Conservation (phyloP, 2,113 vertebrate genomes). For the Scatophagus argus region DNA sequence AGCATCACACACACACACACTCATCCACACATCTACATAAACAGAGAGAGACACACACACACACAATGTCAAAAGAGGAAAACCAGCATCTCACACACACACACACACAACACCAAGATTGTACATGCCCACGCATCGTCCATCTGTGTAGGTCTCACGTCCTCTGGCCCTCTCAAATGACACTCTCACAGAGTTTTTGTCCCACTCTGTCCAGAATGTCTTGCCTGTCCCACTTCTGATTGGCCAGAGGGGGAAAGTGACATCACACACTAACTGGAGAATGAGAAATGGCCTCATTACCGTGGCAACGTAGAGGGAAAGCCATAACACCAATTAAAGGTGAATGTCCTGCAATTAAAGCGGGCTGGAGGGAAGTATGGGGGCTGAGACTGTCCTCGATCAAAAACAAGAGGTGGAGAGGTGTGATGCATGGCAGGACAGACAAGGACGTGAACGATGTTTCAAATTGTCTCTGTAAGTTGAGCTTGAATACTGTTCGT, state of each 20-base stretch:
- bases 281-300: conserved; percentile 43
- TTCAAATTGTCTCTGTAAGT: conserved; percentile 22
- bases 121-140: neutral
- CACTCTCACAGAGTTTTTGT: conserved; percentile 13
- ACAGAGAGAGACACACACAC: neutral
- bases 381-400: conserved; percentile 15
- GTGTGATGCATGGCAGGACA: neutral
- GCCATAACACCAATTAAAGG: conserved; percentile 43
- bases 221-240: neutral
- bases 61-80: conserved; percentile 7
- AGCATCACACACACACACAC: neutral
- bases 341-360: conserved; percentile 34
- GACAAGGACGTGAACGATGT: conserved; percentile 26
- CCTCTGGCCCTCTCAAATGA: neutral
- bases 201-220: neutral
- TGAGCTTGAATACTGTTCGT: conserved; percentile 31
- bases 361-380: neutral
- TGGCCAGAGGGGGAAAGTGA: neutral
- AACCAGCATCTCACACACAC: neutral
- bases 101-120: neutral
- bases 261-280: conserved; percentile 8
- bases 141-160: neutral
- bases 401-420: neutral
- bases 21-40: conserved; percentile 13
- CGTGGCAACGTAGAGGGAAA: neutral